Conservation (phyloP, 2,888 invertebrate genomes). For the Apodemia duryi region DNA sequence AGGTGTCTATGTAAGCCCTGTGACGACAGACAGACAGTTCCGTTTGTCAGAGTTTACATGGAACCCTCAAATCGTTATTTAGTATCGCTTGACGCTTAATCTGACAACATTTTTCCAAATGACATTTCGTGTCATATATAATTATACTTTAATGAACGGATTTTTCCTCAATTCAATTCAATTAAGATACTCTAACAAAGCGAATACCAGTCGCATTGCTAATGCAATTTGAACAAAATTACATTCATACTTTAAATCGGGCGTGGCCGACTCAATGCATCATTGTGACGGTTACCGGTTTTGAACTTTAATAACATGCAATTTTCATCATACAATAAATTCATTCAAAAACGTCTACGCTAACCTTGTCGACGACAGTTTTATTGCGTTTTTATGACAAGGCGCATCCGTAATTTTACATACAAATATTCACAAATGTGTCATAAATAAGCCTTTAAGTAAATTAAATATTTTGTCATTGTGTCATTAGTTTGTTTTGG, state of each 20-base stretch:
- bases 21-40: too few species aligned
- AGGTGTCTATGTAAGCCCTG: too few species aligned
- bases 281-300: constrained; percentile 3
- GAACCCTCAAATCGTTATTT: too few species aligned
- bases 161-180: constrained; percentile 27
- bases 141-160: neutral
- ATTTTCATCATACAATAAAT: neutral
- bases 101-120: neutral
- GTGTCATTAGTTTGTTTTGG: too few species aligned
- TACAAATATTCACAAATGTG: too few species aligned
- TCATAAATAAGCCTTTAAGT: too few species aligned
- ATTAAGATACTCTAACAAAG: constrained; percentile 23
- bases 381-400: neutral
- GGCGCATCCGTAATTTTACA: too few species aligned
- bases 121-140: neutral
- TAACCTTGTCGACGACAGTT: constrained; percentile 2
- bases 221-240: neutral
- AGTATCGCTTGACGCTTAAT: too few species aligned
- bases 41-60: too few species aligned
- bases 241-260: neutral
- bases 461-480: too few species aligned
- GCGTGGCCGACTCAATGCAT: neutral
- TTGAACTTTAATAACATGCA: neutral
- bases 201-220: neutral
- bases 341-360: neutral